Conservation (phyloP, 2,888 invertebrate species). For the Netelia melanura region DNA sequence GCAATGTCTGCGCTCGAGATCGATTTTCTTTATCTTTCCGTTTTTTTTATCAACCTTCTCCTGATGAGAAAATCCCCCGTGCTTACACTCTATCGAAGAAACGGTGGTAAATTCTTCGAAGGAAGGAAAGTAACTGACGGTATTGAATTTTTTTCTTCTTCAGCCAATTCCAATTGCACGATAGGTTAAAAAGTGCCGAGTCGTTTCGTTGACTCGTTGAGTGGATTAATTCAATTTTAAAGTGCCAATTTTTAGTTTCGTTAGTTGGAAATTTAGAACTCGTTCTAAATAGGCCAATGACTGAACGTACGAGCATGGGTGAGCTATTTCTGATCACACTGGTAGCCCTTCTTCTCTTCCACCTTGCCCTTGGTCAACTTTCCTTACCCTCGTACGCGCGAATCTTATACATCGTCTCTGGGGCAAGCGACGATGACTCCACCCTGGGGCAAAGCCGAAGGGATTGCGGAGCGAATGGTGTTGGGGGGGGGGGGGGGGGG, state of each 20-base stretch:
- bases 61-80: background rate
- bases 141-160: background rate
- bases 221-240: too few relatives aligned
- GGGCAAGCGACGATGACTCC: constrained; percentile 37
- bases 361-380: background rate
- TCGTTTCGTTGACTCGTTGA: too few relatives aligned
- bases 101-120: background rate
- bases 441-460: constrained; percentile 46
- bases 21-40: background rate
- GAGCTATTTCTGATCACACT: constrained; percentile 1
- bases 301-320: background rate
- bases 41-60: background rate
- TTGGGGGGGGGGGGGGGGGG: constrained; percentile 48
- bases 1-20: constrained; percentile 14
- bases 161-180: too few relatives aligned
- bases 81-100: background rate
- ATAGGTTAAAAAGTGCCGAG: too few relatives aligned
- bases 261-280: background rate
- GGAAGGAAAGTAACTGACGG: background rate
- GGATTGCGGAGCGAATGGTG: constrained; percentile 53
- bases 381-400: constrained; percentile 5
- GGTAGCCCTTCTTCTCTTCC: background rate
- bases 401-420: constrained; percentile 21
- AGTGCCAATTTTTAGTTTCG: too few relatives aligned
- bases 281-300: background rate